Base-by-base conservation (phyloP, 2,113 vertebrate species). In the Typhlomys cinereus region DNA sequence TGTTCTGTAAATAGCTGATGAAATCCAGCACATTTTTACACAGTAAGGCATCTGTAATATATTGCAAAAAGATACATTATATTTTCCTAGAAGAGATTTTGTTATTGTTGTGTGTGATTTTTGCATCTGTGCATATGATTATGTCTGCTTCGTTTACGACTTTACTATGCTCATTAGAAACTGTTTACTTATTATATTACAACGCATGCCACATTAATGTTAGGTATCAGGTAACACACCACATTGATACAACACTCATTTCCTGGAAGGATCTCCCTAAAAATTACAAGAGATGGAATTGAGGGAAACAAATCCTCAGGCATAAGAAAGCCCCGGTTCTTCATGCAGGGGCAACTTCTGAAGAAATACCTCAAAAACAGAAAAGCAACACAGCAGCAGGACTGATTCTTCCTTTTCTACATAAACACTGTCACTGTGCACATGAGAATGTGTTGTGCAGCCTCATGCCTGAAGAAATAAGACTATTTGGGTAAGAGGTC, bases 281-380 rank as follows among this genome's bases (percentile, higher is more conserved):
- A 92, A 78, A 64, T 84, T 87, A 48, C 15, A 73, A 75, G 11
- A 81, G n/a, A 76, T 20, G 64, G 17, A 27, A 52, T 54, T 71
- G 54, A 89, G 57, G 80, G 88, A 88, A 92, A 69, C 31, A 75
- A 9, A 91, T 41, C 59, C 75, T 67, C 15, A 27, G 61, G 39
- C 76, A 84, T 62, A 39, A 50, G 93, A 92, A 50, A 21, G 21
- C 27, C 44, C 54, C 17, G 50, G 48, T 92, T 64, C 10, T 91
- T 81, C 64, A 54, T 89, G 76, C 54, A 86, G 29, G 48, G 92
- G 81, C 29, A 80, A 84, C 46, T 89, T 89, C 79, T 52, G 34
- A 92, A 79, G 20, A 80, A 95, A 44, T 36, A 92, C 95, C 85
- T 34, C 31, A 84, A 76, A 86, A 75, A 2, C 64, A 96, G 87